These are phyloP conservation scores for Planiliza haematocheilus DNA, from an alignment of 2,113 vertebrate species.

Conservation along the genomic window DNA sequence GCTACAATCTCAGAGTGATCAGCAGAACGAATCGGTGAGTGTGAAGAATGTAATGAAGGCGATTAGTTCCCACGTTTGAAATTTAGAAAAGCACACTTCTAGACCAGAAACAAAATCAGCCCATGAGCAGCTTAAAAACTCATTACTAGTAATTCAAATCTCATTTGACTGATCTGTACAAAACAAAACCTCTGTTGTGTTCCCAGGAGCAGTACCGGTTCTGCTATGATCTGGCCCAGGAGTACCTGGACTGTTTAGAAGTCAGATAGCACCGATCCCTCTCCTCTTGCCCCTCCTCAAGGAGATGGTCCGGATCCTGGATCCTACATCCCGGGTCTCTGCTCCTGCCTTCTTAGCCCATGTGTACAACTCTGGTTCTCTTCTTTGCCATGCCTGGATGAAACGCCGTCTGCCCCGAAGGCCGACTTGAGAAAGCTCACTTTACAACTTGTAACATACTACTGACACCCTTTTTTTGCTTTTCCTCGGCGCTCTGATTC, in stretches of 20 bases:
- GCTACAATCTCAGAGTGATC: no score
- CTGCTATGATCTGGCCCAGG: constrained; percentile 85
- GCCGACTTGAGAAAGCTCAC: constrained; percentile 41
- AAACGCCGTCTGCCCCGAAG: constrained; percentile 38
- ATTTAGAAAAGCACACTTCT: no score
- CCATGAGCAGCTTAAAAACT: no score
- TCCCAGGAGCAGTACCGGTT: constrained; percentile 85
- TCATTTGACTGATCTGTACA: not conserved
- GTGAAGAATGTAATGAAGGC: no score
- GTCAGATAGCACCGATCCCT: constrained; percentile 82
- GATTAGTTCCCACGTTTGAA: no score
- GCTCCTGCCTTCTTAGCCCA: constrained; percentile 35
- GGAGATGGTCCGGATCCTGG: constrained; percentile 29
- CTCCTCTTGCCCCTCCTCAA: not conserved
- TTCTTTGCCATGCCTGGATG: constrained; percentile 57
- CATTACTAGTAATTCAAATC: no score
- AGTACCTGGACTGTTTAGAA: constrained; percentile 84
- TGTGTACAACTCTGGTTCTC: constrained; percentile 60
- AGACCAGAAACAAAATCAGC: no score
- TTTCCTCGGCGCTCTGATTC: constrained; percentile 46
- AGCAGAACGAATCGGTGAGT: no score
- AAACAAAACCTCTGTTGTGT: constrained; percentile 1
- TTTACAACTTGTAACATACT: constrained; percentile 62
- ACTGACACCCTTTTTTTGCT: constrained; percentile 44
- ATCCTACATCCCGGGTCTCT: constrained; percentile 31